Evolutionary conservation across 2,888 invertebrate species (phyloP).

Genomic region (Petrolisthes manimaculis): DNA sequence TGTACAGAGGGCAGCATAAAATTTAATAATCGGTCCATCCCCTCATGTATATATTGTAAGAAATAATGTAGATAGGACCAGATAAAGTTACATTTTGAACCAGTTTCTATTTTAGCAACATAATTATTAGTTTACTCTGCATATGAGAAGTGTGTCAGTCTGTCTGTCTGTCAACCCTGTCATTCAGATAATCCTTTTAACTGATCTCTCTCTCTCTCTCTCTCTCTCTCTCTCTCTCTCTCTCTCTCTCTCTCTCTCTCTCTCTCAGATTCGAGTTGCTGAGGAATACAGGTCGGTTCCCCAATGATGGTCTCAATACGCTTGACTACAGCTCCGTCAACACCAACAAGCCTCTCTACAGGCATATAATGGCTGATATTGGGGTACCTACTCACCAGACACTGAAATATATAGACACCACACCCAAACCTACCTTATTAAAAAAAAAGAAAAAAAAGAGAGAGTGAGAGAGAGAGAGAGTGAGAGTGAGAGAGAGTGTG

Average conservation of each 20-base stretch:
- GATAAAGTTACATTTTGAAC: too few species aligned
- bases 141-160: too few species aligned
- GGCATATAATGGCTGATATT: constrained; percentile 44
- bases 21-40: too few species aligned
- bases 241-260: constrained; percentile 22
- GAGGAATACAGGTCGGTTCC: constrained; percentile 34
- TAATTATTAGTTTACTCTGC: too few species aligned
- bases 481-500: background rate
- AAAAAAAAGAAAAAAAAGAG: background rate
- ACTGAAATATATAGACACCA: background rate
- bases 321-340: constrained; percentile 42
- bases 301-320: constrained; percentile 52
- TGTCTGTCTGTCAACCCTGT: background rate
- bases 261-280: constrained; percentile 43
- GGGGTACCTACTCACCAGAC: background rate
- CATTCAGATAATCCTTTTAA: too few species aligned
- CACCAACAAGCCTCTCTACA: constrained; percentile 18
- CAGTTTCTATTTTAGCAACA: too few species aligned
- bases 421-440: background rate
- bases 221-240: constrained; percentile 22
- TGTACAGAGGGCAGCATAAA: too few species aligned
- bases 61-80: too few species aligned
- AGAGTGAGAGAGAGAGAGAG: background rate
- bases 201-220: background rate
- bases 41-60: too few species aligned